Evolutionary conservation across 2,888 invertebrate species (phyloP).

Genomic region (Cephus sareptanus): DNA sequence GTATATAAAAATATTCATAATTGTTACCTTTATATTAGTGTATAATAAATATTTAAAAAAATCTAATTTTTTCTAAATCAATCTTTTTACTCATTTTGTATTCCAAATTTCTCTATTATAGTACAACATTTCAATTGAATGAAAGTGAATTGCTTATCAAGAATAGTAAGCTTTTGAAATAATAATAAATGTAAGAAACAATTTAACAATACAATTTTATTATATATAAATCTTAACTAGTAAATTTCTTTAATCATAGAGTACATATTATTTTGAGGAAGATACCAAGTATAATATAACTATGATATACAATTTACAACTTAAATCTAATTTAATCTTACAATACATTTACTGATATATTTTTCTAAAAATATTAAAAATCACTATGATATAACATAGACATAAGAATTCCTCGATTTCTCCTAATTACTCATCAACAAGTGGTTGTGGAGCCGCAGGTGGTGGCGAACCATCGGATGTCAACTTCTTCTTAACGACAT

Average conservation of each 20-base stretch:
- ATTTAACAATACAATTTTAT: neutral
- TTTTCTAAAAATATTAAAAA: neutral
- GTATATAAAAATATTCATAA: neutral
- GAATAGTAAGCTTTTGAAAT: neutral
- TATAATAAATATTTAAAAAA: neutral
- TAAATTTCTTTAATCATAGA: neutral
- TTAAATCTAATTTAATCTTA: neutral
- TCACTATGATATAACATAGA: slow-evolving; percentile 16
- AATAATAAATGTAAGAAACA: neutral
- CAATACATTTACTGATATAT: neutral
- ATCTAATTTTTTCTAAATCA: neutral
- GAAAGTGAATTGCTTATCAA: too few relatives aligned
- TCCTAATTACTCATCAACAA: slow-evolving; percentile 37
- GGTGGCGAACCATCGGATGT: slow-evolving; percentile 5
- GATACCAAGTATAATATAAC: neutral
- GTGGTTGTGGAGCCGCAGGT: slow-evolving; percentile 31
- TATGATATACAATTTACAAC: neutral
- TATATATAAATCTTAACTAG: neutral
- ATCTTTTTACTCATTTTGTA: neutral
- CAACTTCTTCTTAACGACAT: slow-evolving; percentile 76
- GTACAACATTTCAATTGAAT: too few relatives aligned
- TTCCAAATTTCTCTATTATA: neutral
- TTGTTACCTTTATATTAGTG: neutral
- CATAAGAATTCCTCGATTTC: neutral
- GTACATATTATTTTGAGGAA: neutral